phyloP scores from a whole-genome alignment of 1,140 invertebrate species.

The Euura lappo region DNA sequence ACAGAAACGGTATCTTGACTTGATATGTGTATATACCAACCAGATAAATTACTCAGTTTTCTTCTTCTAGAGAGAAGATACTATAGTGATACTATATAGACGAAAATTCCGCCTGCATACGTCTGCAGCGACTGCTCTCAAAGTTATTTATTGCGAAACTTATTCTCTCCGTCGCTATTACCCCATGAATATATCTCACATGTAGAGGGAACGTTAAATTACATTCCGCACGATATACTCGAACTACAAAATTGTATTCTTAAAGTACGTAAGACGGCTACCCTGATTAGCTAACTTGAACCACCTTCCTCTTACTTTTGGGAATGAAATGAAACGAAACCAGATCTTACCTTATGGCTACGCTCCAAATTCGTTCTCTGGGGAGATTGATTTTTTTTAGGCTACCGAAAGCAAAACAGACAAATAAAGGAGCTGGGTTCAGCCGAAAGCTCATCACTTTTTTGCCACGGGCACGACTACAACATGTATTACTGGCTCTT shows the following conservation, averaged over 20 bases:
- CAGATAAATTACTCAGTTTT: neutral
- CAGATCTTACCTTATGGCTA: no score
- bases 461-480: no score
- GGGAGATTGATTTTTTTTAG: no score
- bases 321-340: neutral
- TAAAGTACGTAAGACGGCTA: neutral
- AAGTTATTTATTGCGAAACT: slow-evolving; percentile 4
- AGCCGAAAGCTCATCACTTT: no score
- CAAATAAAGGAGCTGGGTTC: no score
- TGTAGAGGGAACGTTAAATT: slow-evolving; percentile 5
- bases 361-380: no score
- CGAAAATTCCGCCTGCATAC: neutral
- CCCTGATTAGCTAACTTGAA: neutral
- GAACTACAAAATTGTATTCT: slow-evolving; percentile 7
- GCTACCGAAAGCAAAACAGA: no score
- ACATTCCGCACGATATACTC: slow-evolving; percentile 4
- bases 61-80: neutral
- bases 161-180: slow-evolving; percentile 4
- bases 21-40: no score
- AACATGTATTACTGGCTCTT: no score
- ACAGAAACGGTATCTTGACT: no score
- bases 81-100: neutral
- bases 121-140: neutral
- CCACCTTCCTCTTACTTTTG: neutral
- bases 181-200: slow-evolving; percentile 5